Conservation (phyloP, 2,113 vertebrate genomes). For the Haemorhous mexicanus region DNA sequence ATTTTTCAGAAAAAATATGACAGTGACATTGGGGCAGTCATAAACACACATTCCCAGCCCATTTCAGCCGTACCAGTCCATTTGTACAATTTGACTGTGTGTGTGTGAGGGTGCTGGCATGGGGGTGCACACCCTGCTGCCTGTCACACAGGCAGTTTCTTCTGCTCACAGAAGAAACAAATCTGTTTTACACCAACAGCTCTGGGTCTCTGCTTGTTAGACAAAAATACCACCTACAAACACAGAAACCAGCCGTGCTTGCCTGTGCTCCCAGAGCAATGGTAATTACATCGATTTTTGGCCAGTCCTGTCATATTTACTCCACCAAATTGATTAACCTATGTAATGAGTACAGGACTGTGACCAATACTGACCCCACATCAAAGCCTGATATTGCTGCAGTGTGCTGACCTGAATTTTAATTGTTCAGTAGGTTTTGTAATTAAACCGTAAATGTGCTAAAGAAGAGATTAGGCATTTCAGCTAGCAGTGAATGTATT, state of each 20-base stretch:
- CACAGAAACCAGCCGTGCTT: neutral
- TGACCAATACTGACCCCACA: constrained; percentile 88
- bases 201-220: neutral
- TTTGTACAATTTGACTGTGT: neutral
- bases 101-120: neutral
- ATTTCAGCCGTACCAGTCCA: neutral
- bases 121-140: neutral
- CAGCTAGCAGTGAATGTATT: constrained; percentile 13
- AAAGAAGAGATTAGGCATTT: constrained; percentile 45
- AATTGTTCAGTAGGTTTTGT: constrained; percentile 65
- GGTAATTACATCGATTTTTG: constrained; percentile 63
- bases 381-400: constrained; percentile 84
- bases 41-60: neutral
- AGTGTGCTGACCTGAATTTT: constrained; percentile 84
- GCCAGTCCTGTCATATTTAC: constrained; percentile 61
- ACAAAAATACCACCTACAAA: neutral
- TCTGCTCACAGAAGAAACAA: neutral
- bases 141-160: accelerated
- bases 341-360: constrained; percentile 85
- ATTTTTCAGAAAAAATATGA: too few species aligned
- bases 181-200: neutral
- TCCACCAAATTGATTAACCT: constrained; percentile 78
- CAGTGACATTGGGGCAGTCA: neutral
- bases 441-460: constrained; percentile 67
- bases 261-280: neutral